phyloP scores from a whole-genome alignment of 2,113 vertebrate species.

The western clawed frog (Xenopus tropicalis) region UCB_Xtro_10.0 CM004449.2:129859501-129860000 shows the following conservation, averaged over 20 bases:
- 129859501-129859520: constrained; percentile 91
- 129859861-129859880: too few species aligned
- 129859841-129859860: too few species aligned
- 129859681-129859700: constrained; percentile 96
- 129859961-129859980: too few species aligned
- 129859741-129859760: constrained; percentile 89
- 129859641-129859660: constrained; percentile 82
- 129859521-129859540: constrained; percentile 92
- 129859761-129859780: neutral
- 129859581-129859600: neutral
- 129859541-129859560: constrained; percentile 60
- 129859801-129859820: too few species aligned
- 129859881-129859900: too few species aligned
- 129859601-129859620: constrained; percentile 54
- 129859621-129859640: constrained; percentile 84
- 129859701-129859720: constrained; percentile 89
- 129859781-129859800: too few species aligned
- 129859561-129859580: neutral
- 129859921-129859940: too few species aligned
- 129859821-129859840: too few species aligned
- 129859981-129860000: too few species aligned
- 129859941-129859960: too few species aligned
- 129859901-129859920: too few species aligned
- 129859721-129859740: constrained; percentile 88
- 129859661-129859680: constrained; percentile 87